Conservation (phyloP, 2,888 invertebrate genomes). For the Pseudeuparius sepicola region DNA sequence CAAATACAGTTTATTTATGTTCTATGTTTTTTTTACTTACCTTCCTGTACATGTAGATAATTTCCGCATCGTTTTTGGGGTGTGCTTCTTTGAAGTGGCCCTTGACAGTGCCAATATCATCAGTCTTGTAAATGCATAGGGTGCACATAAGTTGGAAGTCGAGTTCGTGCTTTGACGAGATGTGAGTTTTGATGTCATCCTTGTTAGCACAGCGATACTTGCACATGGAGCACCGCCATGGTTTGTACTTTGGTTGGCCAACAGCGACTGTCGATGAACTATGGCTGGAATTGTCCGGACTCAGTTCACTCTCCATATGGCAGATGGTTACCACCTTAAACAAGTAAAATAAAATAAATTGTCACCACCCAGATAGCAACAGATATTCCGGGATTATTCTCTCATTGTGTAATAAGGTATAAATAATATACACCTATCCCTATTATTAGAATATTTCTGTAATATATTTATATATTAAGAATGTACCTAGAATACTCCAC, state of each 20-base stretch:
- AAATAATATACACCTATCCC: too few relatives aligned
- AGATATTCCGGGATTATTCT: too few relatives aligned
- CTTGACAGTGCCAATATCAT: constrained; percentile 46
- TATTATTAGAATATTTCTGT: too few relatives aligned
- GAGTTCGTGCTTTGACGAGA: constrained; percentile 48
- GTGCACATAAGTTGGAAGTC: constrained; percentile 62
- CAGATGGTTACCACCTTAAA: constrained; percentile 17
- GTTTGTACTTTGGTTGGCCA: constrained; percentile 42
- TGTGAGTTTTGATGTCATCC: constrained; percentile 51
- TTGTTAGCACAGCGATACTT: constrained; percentile 50
- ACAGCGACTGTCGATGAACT: not conserved
- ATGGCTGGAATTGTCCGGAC: constrained; percentile 21
- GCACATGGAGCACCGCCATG: constrained; percentile 64
- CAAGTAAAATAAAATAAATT: too few relatives aligned
- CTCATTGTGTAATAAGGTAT: too few relatives aligned
- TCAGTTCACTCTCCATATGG: constrained; percentile 28
- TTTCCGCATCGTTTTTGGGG: constrained; percentile 36
- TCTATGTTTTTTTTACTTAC: constrained; percentile 21
- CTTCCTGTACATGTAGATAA: constrained; percentile 48
- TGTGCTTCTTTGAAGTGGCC: constrained; percentile 54
- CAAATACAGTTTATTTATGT: too few relatives aligned
- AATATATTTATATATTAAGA: too few relatives aligned
- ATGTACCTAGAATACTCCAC: too few relatives aligned
- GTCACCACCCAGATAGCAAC: too few relatives aligned
- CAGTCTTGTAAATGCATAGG: constrained; percentile 50